Evolutionary conservation across 2,888 invertebrate species (phyloP).

Genomic region (Dioctria linearis): DNA sequence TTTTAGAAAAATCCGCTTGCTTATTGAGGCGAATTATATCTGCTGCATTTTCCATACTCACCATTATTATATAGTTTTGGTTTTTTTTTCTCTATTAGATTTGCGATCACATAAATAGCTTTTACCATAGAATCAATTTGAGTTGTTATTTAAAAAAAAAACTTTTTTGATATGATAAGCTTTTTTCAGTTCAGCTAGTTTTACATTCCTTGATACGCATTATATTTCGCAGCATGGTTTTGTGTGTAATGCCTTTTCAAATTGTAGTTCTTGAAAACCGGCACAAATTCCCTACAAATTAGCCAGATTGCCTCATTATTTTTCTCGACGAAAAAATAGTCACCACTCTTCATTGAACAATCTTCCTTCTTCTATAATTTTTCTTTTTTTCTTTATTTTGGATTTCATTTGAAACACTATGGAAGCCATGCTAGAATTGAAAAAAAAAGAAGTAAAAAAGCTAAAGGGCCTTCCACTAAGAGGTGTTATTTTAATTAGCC

Average conservation of each 20-base stretch:
- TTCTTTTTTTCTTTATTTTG: too few species aligned
- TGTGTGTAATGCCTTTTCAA: not conserved
- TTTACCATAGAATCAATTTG: not conserved
- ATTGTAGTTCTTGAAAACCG: not conserved
- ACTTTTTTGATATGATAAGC: not conserved
- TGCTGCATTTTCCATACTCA: conserved; percentile 11
- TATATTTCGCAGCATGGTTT: not conserved
- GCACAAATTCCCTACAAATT: not conserved
- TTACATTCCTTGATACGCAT: not conserved
- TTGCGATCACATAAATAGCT: not conserved
- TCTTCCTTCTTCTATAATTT: too few species aligned
- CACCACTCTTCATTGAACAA: too few species aligned
- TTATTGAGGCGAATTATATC: conserved; percentile 1
- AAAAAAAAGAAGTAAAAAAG: too few species aligned
- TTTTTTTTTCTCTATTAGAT: not conserved
- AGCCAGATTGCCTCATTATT: not conserved
- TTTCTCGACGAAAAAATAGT: not conserved
- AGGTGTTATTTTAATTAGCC: too few species aligned
- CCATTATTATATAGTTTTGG: not conserved
- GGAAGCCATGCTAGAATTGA: too few species aligned
- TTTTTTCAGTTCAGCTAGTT: not conserved
- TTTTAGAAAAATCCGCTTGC: conserved; percentile 3
- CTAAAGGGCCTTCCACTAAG: too few species aligned
- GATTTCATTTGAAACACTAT: too few species aligned
- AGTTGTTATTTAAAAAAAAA: too few species aligned